phyloP scores from a whole-genome alignment of 2,113 vertebrate genomes.

The Atherinomorus stipes region DNA sequence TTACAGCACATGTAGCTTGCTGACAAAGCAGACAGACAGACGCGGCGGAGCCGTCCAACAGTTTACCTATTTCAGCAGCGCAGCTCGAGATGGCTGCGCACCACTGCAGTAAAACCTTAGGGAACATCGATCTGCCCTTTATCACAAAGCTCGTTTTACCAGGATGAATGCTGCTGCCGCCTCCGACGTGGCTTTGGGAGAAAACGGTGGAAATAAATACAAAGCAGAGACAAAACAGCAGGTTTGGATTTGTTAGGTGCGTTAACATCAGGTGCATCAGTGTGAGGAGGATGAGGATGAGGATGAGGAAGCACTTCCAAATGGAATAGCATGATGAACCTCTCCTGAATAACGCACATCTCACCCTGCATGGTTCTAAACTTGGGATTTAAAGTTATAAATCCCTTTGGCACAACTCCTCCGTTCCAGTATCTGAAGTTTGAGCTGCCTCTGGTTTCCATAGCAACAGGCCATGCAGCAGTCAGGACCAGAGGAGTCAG shows the following conservation, averaged over 20 bases:
- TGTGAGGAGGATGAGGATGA: slow-evolving; percentile 19
- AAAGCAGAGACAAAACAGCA: slow-evolving; percentile 68
- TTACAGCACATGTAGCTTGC: slow-evolving; percentile 56
- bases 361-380: not conserved
- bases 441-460: slow-evolving; percentile 38
- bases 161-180: slow-evolving; percentile 52
- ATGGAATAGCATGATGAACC: not conserved
- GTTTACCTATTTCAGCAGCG: slow-evolving; percentile 80
- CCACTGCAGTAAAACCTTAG: slow-evolving; percentile 84
- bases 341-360: not conserved
- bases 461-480: slow-evolving; percentile 25
- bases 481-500: slow-evolving; percentile 4
- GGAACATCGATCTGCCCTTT: slow-evolving; percentile 79
- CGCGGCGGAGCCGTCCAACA: slow-evolving; percentile 35
- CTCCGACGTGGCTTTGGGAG: slow-evolving; percentile 64
- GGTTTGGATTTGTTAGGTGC: slow-evolving; percentile 39
- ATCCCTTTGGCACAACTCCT: not conserved
- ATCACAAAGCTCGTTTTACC: slow-evolving; percentile 74
- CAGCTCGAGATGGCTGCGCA: slow-evolving; percentile 78
- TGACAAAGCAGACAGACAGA: slow-evolving; percentile 70
- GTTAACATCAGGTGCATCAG: slow-evolving; percentile 32
- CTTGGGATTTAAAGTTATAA: not conserved
- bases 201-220: slow-evolving; percentile 67
- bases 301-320: slow-evolving; percentile 34
- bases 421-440: slow-evolving; percentile 11